These are phyloP conservation scores for Emydura subglobosa DNA, from an alignment of 2,113 vertebrate species.

Conservation along the genomic window DNA sequence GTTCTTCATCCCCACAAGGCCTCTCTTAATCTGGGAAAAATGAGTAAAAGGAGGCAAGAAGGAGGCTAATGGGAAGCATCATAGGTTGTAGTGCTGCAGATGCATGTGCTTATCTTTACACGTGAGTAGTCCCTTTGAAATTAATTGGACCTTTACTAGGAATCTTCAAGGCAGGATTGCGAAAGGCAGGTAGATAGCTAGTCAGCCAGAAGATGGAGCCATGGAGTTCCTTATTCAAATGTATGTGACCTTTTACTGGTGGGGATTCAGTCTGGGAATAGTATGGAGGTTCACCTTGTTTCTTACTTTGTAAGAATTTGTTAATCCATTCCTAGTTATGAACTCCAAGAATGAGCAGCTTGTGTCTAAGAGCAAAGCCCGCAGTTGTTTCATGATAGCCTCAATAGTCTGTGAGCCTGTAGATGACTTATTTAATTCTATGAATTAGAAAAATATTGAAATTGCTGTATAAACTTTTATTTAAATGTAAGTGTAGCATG, in stretches of 20 bases:
- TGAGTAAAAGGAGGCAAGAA: neutral
- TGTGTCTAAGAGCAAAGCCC: neutral
- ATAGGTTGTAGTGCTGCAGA: neutral
- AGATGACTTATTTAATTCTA: neutral
- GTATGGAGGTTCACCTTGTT: neutral
- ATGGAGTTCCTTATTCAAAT: neutral
- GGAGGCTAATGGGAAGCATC: neutral
- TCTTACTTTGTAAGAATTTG: neutral
- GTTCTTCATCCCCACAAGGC: neutral
- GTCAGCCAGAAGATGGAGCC: neutral
- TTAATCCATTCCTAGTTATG: neutral
- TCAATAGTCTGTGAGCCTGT: neutral
- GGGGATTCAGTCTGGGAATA: neutral
- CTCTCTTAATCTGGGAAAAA: neutral
- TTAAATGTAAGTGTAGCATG: neutral
- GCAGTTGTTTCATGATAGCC: neutral
- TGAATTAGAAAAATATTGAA: neutral
- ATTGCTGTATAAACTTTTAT: neutral
- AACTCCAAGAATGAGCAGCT: neutral
- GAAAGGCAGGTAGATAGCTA: neutral
- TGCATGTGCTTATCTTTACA: neutral
- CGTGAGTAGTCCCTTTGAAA: neutral
- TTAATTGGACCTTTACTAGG: neutral
- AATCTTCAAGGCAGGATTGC: neutral
- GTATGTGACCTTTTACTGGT: neutral